Base-by-base conservation (phyloP, 2,888 invertebrate genomes). In the Andricus quercusramuli region DNA sequence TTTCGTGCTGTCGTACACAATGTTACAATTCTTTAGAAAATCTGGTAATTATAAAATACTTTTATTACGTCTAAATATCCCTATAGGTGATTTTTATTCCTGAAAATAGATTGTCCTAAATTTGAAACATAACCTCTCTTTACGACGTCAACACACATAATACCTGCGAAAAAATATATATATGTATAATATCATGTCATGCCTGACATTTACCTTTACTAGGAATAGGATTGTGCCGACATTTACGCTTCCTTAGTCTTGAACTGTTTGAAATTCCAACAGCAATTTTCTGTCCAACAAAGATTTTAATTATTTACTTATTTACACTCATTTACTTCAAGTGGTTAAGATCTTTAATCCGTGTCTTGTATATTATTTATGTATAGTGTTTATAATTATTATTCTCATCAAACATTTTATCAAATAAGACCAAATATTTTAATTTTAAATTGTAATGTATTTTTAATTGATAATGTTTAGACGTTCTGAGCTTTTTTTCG, bases 21-120 rank as follows among this genome's bases (percentile, higher is more conserved):
- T 96, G 96, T 94, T 96, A 92, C 95, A 96, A 93, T 96, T 96
- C 94, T 96, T 96, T 96, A 96, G 95, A 93, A 96, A 95, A 93
- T 94, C 95, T 93, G 95, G 95, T 95, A 94, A 93, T 85, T 83
- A 64, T 67, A 51, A 66, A 51, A 78, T 80, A 41, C 6, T 68
- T 68, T 22, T 5, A 32, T 29, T 56, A 20, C 13, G 32, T 32
- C 6, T 17, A 74, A 20, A 4, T 13, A 70, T 9, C n/a, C 17
- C 29, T 56, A 13, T 47, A 20, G 17, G 11, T 4, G 62, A 62
- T 4, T 25, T 47, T 56, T 51, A 29, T 32, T 20, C 20, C 17
- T 20, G 9, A 74, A 29, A 56, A 13, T 1, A 11, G 29, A 17
- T 74, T 51, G 20, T 20, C 20, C 32, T 32, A 56, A 56, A n/a